Evolutionary conservation across 2,797 vertebrate genomes (phyloP).

Genomic region (Meriones psammophilus): DNA sequence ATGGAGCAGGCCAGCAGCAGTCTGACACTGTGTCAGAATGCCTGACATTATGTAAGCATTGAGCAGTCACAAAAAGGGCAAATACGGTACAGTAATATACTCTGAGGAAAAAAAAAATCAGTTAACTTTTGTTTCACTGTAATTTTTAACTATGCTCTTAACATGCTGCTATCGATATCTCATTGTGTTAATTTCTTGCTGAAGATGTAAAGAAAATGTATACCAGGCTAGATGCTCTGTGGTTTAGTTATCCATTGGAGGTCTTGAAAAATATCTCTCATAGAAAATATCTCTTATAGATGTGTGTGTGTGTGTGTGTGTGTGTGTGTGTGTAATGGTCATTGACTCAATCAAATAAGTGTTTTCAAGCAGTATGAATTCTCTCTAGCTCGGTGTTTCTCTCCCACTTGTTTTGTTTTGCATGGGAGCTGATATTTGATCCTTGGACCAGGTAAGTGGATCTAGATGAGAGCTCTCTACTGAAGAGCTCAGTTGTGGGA

Average conservation of each 20-base stretch:
- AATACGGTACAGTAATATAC: background rate
- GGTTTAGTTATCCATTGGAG: background rate
- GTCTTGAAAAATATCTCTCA: background rate
- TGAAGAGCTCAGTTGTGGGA: background rate
- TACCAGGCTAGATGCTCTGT: background rate
- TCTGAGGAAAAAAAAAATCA: background rate
- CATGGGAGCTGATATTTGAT: constrained; percentile 62
- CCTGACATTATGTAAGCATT: background rate
- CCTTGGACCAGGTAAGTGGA: constrained; percentile 6
- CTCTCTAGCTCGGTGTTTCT: constrained; percentile 3
- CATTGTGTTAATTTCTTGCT: background rate
- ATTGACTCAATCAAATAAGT: background rate
- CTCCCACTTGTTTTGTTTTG: constrained; percentile 56
- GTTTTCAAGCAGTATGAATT: background rate
- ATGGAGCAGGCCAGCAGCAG: background rate
- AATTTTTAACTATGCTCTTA: background rate
- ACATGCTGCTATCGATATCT: background rate
- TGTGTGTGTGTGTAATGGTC: background rate
- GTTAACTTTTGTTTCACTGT: background rate
- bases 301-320: background rate
- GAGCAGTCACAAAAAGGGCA: background rate
- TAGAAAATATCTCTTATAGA: background rate
- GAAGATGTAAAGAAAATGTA: background rate
- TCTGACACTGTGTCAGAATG: background rate
- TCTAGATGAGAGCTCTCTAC: background rate